Evolutionary conservation across 2,113 vertebrate genomes (phyloP), one percentile per base, ranked within the genome.

Genomic region (Brienomyrus brachyistius): DNA sequence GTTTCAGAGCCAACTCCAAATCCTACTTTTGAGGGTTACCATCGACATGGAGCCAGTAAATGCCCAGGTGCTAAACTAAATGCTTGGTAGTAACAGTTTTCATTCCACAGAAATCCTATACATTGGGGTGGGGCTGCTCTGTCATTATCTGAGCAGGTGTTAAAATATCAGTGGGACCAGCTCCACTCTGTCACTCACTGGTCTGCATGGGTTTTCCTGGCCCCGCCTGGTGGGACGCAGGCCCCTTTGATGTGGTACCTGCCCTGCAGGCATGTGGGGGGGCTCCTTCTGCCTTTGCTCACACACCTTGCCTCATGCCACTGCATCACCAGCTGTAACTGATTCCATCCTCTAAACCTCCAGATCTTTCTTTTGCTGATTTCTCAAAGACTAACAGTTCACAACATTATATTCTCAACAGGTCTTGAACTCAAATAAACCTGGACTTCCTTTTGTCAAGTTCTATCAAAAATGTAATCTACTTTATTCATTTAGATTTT

Each of bases 161-260:
- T 92, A 87, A 91, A 21, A 91, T 91, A 90, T 74, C 85, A 88
- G 88, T 90, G 91, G 87, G 90, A 77, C 89, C 21, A 0, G 43
- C 59, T 90, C 43, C 8, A 17, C 92, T 92, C 48, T 54, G 35
- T 90, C 87, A 90, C 88, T 92, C 0, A 90, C 87, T 86, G 62
- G 31, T 27, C 2, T 70, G n/a, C 11, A 8, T 70, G 5, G 80
- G 70, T 62, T 74, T 87, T 74, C 89, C 90, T 92, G 93, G 84
- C 92, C 90, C 89, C 91, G 89, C 91, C 13, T 59, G n/a, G 92
- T 31, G 90, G 89, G n/a, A 70, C 27, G 4, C n/a, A 8, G 62
- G 87, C 27, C 2, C 83, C 92, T 95, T 95, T 96, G 94, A 96
- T 95, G 94, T 92, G n/a, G 59, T 91, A 90, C 47, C 4, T 89